Base-by-base conservation (phyloP, 2,797 vertebrate species). In the Peromyscus nudipes region DNA sequence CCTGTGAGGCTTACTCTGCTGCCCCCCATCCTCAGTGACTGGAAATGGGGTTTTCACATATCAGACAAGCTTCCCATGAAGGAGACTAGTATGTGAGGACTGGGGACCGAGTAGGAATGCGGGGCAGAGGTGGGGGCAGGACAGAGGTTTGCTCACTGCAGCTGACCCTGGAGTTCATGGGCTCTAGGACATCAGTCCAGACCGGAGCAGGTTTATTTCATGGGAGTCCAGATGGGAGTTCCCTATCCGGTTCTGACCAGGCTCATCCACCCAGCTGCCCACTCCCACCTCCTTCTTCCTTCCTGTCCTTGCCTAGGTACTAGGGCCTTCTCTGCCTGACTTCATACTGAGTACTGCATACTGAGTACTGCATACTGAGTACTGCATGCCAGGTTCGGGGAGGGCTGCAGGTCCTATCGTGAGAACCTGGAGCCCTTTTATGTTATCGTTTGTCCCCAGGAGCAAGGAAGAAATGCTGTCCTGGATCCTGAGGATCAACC, bases 401-500 rank as follows among this genome's bases (percentile, higher is more conserved):
- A 65, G 1, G 27, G 52, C 9, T 34, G n/a, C 46, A 34, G 73
- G 49, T 89, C 60, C 90, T 76, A 1, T 27, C 80, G 79, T 93
- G 69, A 96, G 93, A 43, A 96, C 43, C 27, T 0, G 1, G 52
- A 13, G 40, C 6, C 12, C 40, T 60, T 34, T 94, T 46, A 7
- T 34, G 11, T 49, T 4, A 6, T 6, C 9, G 64, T 49, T 80
- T 80, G 64, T 92, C 37, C 69, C 89, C 65, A 99, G 99, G 98
- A 99, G 99, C 91, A 99, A 99, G 97, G 99, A 99, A 96, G 99
- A 99, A 98, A 99, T 99, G 99, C 99, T 99, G 95, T 99, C 99
- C 46, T 99, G 99, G 99, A 99, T 99, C 97, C 99, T 99, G 97
- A 98, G 99, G 96, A 99, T 99, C 98, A 99, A 99, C 98, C 98